A percentile compares a stretch with the other conserved stretches of the same genome.
phyloP scores from a whole-genome alignment of 2,113 vertebrate species.

The Mobula birostris region DNA sequence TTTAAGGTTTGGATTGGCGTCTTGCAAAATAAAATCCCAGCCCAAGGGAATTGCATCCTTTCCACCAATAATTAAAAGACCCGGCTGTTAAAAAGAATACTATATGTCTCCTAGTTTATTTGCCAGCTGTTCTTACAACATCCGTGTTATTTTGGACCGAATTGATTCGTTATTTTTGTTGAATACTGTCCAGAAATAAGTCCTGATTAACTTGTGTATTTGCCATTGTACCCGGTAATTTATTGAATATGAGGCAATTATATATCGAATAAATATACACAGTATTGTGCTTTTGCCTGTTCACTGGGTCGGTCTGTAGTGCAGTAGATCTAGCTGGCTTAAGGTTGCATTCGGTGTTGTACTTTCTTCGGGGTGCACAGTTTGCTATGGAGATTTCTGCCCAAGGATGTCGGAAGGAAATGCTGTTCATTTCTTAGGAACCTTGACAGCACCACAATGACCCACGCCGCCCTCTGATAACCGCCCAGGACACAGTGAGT shows the following conservation, averaged over 20 bases:
- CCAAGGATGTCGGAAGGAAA: not conserved
- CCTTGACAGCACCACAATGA: not conserved
- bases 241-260: not conserved
- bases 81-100: not conserved
- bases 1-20: not conserved
- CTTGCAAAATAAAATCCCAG: not conserved
- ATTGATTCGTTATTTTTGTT: not conserved
- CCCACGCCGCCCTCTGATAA: not conserved
- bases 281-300: not conserved
- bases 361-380: not conserved
- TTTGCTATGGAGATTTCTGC: not conserved
- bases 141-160: not conserved
- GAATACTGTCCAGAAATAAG: not conserved
- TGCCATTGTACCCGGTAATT: not conserved
- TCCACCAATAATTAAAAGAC: not conserved
- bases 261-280: not conserved
- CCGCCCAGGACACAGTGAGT: not conserved
- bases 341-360: not conserved
- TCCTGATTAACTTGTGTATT: no score
- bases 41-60: not conserved
- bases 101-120: not conserved
- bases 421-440: not conserved
- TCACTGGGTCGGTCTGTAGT: not conserved
- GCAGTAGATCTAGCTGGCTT: not conserved
- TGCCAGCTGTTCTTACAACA: not conserved